Evolutionary conservation across 2,113 vertebrate genomes (phyloP), one percentile per base, ranked within the genome.

Genomic region (Protomyctophum bolini): DNA sequence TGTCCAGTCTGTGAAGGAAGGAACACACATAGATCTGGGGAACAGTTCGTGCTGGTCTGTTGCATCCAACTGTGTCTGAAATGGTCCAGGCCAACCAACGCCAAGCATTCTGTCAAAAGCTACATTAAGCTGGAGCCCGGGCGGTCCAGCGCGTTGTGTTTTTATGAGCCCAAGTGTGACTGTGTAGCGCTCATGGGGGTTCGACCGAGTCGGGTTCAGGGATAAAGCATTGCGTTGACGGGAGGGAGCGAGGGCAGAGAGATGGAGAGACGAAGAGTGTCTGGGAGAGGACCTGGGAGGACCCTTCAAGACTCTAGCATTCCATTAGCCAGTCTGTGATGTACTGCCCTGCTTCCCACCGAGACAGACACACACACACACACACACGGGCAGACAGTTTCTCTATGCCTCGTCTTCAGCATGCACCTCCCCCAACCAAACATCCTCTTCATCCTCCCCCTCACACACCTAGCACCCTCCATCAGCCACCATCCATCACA

Each of bases 321-420:
- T 90, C 88, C 86, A 89, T 91, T 91, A 90, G 82, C 81, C 52
- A 3, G 57, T 64, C 68, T 62, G 81, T 91, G 89, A 92, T 91
- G 82, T 87, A 89, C 72, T 82, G 85, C 83, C 67, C 70, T n/a
- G 64, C 76, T 45, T 62, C 63, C 49, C 63, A 33, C 47, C 66
- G 58, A 6, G 52, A 62, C 59, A 46, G 33, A 61, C 15, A 63
- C 68, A 64, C 72, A 72, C 70, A 69, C 63, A 68, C 74, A 72
- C 58, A 72, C 64, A 68, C 78, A 75, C 58, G 74, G 62, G 59
- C 75, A 63, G 74, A 58, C 59, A 71, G 76, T 68, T 71, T 78
- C 69, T 63, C 66, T 5, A 9, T 61, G 67, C 69, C 69, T 62
- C 68, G 57, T 61, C 33, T 14, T 77, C 77, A 70, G 73, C 86